Percentiles rank a stretch among this genome's conserved stretches.
phyloP scores from a whole-genome alignment of 1,140 invertebrate genomes.

The Magallana gigas region DNA sequence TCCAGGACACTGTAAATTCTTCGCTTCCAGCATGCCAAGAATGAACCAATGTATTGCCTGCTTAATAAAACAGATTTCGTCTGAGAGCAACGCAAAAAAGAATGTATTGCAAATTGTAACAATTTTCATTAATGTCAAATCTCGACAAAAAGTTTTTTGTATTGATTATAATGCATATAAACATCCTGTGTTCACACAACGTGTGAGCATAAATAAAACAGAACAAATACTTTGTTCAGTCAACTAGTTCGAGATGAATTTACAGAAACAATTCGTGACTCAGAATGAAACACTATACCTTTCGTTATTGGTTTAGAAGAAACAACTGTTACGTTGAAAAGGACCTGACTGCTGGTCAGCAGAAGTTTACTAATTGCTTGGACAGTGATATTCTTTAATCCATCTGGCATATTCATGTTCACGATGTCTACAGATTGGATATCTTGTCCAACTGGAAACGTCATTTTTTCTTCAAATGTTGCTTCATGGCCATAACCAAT shows the following conservation, averaged over 20 bases:
- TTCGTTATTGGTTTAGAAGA: neutral
- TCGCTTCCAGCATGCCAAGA: constrained; percentile 17
- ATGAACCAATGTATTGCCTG: neutral
- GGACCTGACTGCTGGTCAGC: constrained; percentile 14
- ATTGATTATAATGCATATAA: neutral
- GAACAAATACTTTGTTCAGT: no score
- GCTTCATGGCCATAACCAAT: neutral
- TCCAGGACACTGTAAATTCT: constrained; percentile 52
- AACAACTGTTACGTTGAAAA: constrained; percentile 39
- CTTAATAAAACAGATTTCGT: neutral
- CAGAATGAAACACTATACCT: neutral
- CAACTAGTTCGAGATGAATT: no score
- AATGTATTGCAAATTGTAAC: neutral
- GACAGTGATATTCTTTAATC: constrained; percentile 5
- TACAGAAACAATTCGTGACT: no score
- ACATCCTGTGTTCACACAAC: neutral
- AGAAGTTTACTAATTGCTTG: constrained; percentile 42
- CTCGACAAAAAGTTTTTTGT: neutral
- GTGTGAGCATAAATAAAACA: no score
- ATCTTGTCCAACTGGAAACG: constrained; percentile 37
- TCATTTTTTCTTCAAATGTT: constrained; percentile 26
- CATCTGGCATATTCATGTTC: constrained; percentile 14
- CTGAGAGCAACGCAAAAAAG: neutral
- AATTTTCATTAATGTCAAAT: neutral
- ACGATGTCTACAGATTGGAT: neutral